Evolutionary conservation across 2,888 invertebrate genomes (phyloP).

Genomic region (Napeogenes sylphis): DNA sequence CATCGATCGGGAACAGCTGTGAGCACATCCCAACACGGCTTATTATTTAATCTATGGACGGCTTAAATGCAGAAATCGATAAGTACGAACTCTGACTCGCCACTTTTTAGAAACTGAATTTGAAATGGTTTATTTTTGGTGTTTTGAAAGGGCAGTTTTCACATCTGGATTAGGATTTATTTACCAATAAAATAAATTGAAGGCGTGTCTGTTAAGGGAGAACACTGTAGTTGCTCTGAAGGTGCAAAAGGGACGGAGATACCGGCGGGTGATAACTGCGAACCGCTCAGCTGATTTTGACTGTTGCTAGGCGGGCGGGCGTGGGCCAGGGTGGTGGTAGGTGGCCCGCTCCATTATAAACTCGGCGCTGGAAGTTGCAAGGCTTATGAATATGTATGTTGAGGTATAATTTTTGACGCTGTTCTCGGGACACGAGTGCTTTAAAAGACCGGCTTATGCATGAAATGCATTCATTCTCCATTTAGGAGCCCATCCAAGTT

Average conservation of each 20-base stretch:
- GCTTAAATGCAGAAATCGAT: background rate
- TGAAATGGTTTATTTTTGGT: too few species aligned
- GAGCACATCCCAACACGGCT: slow-evolving; percentile 16
- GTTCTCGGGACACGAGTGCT: slow-evolving; percentile 24
- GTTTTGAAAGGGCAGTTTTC: too few species aligned
- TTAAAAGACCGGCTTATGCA: slow-evolving; percentile 27
- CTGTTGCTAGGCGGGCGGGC: slow-evolving; percentile 39
- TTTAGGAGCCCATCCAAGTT: slow-evolving; percentile 19
- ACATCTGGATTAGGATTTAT: slow-evolving; percentile 7
- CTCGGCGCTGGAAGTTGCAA: slow-evolving; percentile 34
- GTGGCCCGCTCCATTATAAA: slow-evolving; percentile 29
- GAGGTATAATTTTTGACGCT: slow-evolving; percentile 34
- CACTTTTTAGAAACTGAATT: too few species aligned
- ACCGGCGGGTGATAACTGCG: slow-evolving; percentile 25
- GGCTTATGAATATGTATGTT: slow-evolving; percentile 38
- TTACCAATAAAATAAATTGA: slow-evolving; percentile 16
- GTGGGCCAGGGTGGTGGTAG: slow-evolving; percentile 15
- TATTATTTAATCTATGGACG: slow-evolving; percentile 4
- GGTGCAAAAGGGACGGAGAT: slow-evolving; percentile 18
- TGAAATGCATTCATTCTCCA: slow-evolving; percentile 28
- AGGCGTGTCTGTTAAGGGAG: slow-evolving; percentile 20
- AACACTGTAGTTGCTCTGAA: slow-evolving; percentile 1
- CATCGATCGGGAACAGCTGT: slow-evolving; percentile 38
- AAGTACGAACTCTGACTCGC: background rate
- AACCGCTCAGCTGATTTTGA: slow-evolving; percentile 37